Base-by-base conservation (phyloP, 2,113 vertebrate species). In the Elephas maximus region DNA sequence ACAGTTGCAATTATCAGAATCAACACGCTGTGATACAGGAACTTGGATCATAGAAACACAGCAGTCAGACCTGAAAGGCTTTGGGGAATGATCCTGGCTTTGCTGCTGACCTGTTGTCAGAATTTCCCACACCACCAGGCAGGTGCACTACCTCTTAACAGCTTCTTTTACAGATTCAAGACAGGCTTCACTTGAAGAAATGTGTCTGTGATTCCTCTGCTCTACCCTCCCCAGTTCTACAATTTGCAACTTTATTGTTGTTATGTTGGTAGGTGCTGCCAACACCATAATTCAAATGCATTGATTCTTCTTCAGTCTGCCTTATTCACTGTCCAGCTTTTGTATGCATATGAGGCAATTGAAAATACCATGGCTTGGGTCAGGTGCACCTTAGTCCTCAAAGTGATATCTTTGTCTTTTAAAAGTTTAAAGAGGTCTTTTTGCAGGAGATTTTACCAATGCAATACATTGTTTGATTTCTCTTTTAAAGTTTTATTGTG, bases 191-290 rank as follows among this genome's bases (percentile, higher is more conserved):
- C 18, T 63, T 90, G 20, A 79, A 82, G 12, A 83, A 62, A 45
- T 28, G 26, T 81, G 8, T 8, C 23, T 76, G 1, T 78, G 57
- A 21, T 62, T 8, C 0, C 44, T 23, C 24, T 20, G 0, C 67
- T 23, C 11, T 5, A 4, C 0, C 4, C 0, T 37, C 4, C 1
- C 17, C 3, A 30, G 3, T 62, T 71, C 30, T 26, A 30, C 30
- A 20, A 8, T 90, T 23, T 80, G 20, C 14, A 41, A 8, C 12
- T 67, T 93, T 63, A 26, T 53, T 53, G 51, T 12, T 53, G 51
- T 53, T 7, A 53, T 53, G 51, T 53, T 53, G 51, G 7, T 53
- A 53, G 51, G 12, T 53, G 51, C 51, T 12, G 12, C 51, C 51
- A 53, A 53, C 7, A 53, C 51, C 37, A 37, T 37, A 37, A 37